phyloP scores from a whole-genome alignment of 2,113 vertebrate genomes.

The Lasiurus borealis region DNA sequence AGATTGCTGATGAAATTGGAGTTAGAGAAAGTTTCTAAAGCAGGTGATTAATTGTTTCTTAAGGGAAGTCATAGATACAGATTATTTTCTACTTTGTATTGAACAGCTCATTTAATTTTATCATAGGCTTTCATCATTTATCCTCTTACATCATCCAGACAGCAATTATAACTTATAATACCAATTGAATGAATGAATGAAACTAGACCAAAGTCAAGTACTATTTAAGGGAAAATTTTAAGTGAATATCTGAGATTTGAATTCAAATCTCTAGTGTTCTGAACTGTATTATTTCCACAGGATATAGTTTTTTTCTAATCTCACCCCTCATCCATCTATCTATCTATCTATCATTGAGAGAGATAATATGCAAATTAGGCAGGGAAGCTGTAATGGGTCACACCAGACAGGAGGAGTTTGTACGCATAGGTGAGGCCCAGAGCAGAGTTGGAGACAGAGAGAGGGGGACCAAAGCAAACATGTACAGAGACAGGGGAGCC shows the following conservation, averaged over 20 bases:
- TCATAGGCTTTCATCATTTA: not conserved
- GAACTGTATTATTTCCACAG: not conserved
- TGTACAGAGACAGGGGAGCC: too few relatives aligned
- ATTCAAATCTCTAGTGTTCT: not conserved
- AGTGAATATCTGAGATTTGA: not conserved
- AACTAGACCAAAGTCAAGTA: not conserved
- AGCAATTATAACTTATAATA: not conserved
- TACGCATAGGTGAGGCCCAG: too few relatives aligned
- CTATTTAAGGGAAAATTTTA: constrained; percentile 21
- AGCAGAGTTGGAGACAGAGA: too few relatives aligned
- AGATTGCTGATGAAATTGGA: not conserved
- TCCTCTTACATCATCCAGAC: not conserved
- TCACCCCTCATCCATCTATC: not conserved
- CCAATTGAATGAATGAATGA: not conserved
- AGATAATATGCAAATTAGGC: too few relatives aligned
- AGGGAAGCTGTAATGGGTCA: too few relatives aligned
- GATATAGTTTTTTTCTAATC: not conserved
- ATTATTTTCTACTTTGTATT: not conserved
- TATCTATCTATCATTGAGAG: too few relatives aligned
- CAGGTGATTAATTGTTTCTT: not conserved
- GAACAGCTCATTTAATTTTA: not conserved
- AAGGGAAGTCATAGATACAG: not conserved
- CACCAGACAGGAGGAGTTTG: too few relatives aligned
- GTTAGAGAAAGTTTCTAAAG: not conserved
- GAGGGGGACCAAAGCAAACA: too few relatives aligned